phyloP scores from a whole-genome alignment of 2,113 vertebrate genomes.

The Ptilorrhoa leucosticta region DNA sequence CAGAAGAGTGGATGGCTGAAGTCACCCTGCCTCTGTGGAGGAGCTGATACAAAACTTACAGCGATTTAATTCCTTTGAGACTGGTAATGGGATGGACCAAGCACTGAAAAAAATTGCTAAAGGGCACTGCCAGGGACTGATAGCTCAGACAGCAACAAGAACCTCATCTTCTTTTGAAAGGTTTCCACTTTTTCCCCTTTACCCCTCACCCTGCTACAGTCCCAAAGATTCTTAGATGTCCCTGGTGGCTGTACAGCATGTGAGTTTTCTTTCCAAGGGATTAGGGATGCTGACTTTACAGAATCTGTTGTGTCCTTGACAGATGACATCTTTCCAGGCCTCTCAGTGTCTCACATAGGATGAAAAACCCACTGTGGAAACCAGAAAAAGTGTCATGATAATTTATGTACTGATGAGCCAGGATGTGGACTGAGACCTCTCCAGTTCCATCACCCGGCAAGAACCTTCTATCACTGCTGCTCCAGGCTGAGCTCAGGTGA shows the following conservation, averaged over 20 bases:
- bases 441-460: background rate
- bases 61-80: background rate
- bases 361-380: background rate
- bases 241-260: fast-evolving
- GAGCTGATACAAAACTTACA: background rate
- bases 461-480: background rate
- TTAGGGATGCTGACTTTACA: background rate
- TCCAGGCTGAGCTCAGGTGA: background rate
- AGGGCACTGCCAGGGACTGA: background rate
- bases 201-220: background rate
- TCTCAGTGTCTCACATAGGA: background rate
- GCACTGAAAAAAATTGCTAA: background rate
- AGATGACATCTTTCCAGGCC: background rate
- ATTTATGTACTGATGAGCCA: background rate
- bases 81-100: background rate
- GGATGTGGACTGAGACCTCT: background rate
- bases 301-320: background rate
- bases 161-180: background rate
- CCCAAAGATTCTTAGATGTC: background rate
- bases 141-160: background rate
- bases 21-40: background rate
- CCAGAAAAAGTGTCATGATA: background rate
- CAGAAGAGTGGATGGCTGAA: background rate
- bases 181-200: background rate
- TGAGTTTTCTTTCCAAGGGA: background rate